phyloP scores from a whole-genome alignment of 2,797 vertebrate genomes.

The Chaetodon trifasciatus region DNA sequence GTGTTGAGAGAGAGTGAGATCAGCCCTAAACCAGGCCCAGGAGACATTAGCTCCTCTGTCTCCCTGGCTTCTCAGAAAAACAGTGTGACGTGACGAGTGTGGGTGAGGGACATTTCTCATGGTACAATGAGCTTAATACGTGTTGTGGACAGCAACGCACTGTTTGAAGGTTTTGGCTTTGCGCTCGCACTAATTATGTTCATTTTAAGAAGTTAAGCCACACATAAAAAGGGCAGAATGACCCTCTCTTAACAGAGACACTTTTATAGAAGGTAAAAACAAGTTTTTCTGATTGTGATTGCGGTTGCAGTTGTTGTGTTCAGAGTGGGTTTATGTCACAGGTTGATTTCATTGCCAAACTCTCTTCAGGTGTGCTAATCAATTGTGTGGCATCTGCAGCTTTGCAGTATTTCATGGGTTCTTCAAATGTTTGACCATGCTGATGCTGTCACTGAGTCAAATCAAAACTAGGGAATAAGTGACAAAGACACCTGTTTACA shows the following conservation, averaged over 20 bases:
- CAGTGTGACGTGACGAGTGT: conserved; percentile 26
- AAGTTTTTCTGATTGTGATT: not conserved
- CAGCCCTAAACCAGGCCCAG: conserved; percentile 15
- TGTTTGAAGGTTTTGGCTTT: conserved; percentile 29
- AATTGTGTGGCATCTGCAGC: not conserved
- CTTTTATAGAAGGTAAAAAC: not conserved
- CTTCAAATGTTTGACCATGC: not conserved
- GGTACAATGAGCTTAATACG: conserved; percentile 49
- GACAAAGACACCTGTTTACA: not conserved
- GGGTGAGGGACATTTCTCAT: conserved; percentile 44
- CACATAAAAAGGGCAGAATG: conserved; percentile 17
- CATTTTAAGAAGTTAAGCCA: conserved; percentile 29
- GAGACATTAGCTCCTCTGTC: conserved; percentile 16
- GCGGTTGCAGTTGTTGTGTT: too few relatives aligned
- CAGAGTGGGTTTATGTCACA: too few relatives aligned
- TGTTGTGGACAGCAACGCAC: conserved; percentile 16
- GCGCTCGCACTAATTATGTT: conserved; percentile 35
- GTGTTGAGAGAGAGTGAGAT: conserved; percentile 5
- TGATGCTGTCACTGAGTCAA: not conserved
- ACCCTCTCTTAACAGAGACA: not conserved
- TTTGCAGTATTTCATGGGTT: not conserved
- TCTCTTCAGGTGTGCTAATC: not conserved
- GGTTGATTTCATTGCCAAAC: too few relatives aligned
- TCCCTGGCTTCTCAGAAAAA: conserved; percentile 56
- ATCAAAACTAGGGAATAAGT: not conserved